phyloP scores from a whole-genome alignment of 2,888 invertebrate genomes.

The Torymus auratus region DNA sequence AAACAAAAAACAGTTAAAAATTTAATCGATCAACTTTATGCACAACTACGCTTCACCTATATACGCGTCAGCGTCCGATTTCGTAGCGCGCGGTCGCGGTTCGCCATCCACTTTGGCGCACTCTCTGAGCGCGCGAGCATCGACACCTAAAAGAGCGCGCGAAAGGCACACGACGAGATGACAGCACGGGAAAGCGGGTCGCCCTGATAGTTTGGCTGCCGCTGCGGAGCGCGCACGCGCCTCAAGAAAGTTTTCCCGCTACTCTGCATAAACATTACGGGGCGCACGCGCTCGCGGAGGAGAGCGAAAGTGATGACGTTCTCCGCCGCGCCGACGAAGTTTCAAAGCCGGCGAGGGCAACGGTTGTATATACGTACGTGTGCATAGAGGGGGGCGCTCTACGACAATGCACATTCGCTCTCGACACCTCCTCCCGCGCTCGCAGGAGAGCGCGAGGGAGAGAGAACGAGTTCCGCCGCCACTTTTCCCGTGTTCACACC shows the following conservation, averaged over 20 bases:
- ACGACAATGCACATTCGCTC: constrained; percentile 15
- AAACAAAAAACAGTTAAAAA: too few relatives aligned
- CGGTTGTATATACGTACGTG: constrained; percentile 56
- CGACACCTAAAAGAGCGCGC: background rate
- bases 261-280: constrained; percentile 75
- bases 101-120: too few relatives aligned
- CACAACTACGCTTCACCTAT: too few relatives aligned
- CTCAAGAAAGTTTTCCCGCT: constrained; percentile 73
- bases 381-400: background rate
- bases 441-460: too few relatives aligned
- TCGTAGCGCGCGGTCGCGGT: too few relatives aligned
- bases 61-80: too few relatives aligned
- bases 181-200: constrained; percentile 52
- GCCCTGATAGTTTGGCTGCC: constrained; percentile 43
- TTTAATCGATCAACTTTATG: too few relatives aligned
- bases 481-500: background rate
- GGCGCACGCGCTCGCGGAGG: constrained; percentile 53
- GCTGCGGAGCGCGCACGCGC: constrained; percentile 58
- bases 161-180: constrained; percentile 12
- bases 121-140: too few relatives aligned
- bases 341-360: constrained; percentile 58
- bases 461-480: too few relatives aligned
- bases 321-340: constrained; percentile 61
- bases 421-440: background rate
- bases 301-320: constrained; percentile 74